phyloP scores from a whole-genome alignment of 2,797 vertebrate species.

The Erithacus rubecula region DNA sequence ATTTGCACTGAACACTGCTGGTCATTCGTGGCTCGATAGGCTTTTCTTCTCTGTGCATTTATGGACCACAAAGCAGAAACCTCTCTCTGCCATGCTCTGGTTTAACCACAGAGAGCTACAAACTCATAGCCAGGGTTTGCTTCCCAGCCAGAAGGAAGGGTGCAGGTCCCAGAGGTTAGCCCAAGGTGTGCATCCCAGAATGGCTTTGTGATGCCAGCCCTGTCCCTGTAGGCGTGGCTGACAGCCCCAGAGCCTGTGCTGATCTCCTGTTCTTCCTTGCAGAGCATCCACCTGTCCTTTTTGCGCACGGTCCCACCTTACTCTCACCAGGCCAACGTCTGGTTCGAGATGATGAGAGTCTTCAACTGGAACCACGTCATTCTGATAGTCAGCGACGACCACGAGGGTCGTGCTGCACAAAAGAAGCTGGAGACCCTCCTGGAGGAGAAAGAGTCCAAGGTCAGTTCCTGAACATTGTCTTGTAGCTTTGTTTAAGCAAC shows the following conservation, averaged over 20 bases:
- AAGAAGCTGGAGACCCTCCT: conserved; percentile 97
- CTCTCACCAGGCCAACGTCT: conserved; percentile 97
- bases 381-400: conserved; percentile 96
- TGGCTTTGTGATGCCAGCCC: neutral
- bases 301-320: conserved; percentile 96
- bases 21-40: rapidly evolving
- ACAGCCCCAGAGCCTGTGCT: neutral
- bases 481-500: conserved; percentile 62
- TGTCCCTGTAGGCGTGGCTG: neutral
- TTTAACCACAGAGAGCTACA: neutral
- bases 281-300: conserved; percentile 99
- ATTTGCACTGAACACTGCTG: conserved; percentile 17
- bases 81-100: neutral
- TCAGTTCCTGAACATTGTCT: conserved; percentile 77
- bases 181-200: neutral
- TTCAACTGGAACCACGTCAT: conserved; percentile 99
- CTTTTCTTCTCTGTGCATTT: neutral
- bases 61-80: neutral
- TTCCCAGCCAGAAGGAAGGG: neutral
- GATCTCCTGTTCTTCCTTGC: conserved; percentile 49
- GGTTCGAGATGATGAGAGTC: conserved; percentile 99
- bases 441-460: conserved; percentile 98
- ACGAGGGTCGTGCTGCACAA: conserved; percentile 95
- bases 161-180: neutral
- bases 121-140: neutral